Conservation (phyloP, 2,797 vertebrate genomes). For the Cossypha dichroa region DNA sequence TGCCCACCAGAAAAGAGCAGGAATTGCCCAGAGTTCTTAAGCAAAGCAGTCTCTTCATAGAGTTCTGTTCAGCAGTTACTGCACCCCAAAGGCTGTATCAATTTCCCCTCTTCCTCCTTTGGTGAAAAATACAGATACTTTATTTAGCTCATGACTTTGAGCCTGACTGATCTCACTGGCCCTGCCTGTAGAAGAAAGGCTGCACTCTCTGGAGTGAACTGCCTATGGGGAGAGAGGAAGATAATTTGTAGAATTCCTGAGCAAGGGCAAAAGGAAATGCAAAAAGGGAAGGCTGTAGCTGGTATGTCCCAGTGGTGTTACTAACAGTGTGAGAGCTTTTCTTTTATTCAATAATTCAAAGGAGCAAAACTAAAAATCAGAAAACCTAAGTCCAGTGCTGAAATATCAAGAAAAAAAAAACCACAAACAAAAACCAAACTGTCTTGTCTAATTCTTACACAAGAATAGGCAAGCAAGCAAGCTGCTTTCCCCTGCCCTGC, state of each 20-base stretch:
- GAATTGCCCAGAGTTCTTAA: neutral
- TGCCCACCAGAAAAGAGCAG: neutral
- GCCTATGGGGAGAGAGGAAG: neutral
- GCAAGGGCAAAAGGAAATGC: neutral
- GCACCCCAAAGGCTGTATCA: neutral
- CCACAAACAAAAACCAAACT: too few relatives aligned
- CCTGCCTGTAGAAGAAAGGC: neutral
- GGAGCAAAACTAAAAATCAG: neutral
- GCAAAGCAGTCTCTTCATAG: neutral
- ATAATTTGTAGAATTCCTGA: neutral
- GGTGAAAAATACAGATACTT: neutral
- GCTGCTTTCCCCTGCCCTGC: neutral
- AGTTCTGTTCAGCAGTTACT: neutral
- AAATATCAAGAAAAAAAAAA: neutral
- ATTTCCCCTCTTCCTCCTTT: neutral
- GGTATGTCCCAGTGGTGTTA: neutral
- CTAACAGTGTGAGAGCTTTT: neutral
- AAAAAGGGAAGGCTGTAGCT: neutral
- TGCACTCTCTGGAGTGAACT: neutral
- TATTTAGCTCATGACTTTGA: neutral
- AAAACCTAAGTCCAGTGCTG: neutral
- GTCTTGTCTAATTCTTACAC: neutral
- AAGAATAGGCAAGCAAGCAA: neutral
- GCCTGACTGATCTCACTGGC: neutral
- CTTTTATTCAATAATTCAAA: neutral